Evolutionary conservation across 2,888 invertebrate genomes (phyloP), one percentile per base, ranked within the genome.

Genomic region (Deroplatys truncata): DNA sequence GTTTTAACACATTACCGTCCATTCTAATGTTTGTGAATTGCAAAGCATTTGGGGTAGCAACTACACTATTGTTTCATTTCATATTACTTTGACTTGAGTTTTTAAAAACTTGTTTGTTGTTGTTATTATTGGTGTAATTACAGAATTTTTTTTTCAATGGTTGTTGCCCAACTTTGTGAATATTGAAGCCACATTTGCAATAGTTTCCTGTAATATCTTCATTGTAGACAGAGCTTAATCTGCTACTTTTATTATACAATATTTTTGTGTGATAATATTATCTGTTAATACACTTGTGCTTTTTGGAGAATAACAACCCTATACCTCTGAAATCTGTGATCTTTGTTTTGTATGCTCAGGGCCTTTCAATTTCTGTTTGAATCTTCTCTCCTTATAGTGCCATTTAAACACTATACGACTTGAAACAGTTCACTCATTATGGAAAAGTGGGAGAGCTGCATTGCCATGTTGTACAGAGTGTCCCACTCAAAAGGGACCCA

Each of bases 1-100:
- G 84, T 82, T 85, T 85, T 88, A 85, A 29, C 85, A 86, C 86
- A 84, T 89, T 89, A 89, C 89, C 89, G 89, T 89, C 89, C 89
- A 89, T 43, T 89, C 82, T 89, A 28, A 88, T 88, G 31, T 88
- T 82, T 84, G 83, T 84, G 84, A 84, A 84, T 49, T 84, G 49
- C 43, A 85, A 72, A 72, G 56, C 56, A 25, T 72, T 72, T 72
- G 20, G 56, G 56, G 25, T 72, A 72, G 20, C 25, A 25, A 43
- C 43, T 43, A 13, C 43, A 43, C 43, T 10, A 13, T 43, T 43
- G 13, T 43, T 43, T 43, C 43, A 43, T 43, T 43, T 43, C 43
- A 1, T 35, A 43, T 72, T 20, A 20, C 0, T 72, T 72, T 72
- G 56, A 72, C 56, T 72, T 43, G 7, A 72, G 56, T 72, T 72